These are phyloP conservation scores for Antennarius striatus DNA, from an alignment of 2,113 vertebrate genomes.

Conservation along the genomic window DNA sequence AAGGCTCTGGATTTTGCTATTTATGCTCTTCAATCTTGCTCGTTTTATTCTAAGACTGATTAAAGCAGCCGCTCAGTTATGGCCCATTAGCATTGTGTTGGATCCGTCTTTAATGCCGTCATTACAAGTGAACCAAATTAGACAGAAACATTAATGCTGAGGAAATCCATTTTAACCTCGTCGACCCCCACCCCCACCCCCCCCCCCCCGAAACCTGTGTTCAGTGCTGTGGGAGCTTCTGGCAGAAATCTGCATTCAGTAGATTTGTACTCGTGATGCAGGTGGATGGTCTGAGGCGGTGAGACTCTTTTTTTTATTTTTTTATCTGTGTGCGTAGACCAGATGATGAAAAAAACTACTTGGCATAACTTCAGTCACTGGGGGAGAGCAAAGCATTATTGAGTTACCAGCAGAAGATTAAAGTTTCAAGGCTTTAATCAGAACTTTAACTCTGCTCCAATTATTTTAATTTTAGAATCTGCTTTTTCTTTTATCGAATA, in stretches of 20 bases:
- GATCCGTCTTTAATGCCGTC: slow-evolving; percentile 31
- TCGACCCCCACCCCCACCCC: fast-evolving
- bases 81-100: slow-evolving; percentile 55
- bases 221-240: slow-evolving; percentile 32
- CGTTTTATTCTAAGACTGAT: slow-evolving; percentile 33
- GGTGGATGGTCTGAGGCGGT: slow-evolving; percentile 19
- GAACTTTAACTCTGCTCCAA: slow-evolving; percentile 4
- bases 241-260: slow-evolving; percentile 40
- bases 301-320: slow-evolving; percentile 15
- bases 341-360: slow-evolving; percentile 43
- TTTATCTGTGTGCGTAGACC: slow-evolving; percentile 50
- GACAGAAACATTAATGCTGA: slow-evolving; percentile 42
- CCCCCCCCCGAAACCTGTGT: slow-evolving; percentile 7
- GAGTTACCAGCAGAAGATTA: slow-evolving; percentile 33
- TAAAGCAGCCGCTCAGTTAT: slow-evolving; percentile 55
- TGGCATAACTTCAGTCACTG: slow-evolving; percentile 28
- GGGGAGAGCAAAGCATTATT: slow-evolving; percentile 12
- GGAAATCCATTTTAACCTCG: slow-evolving; percentile 35
- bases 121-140: slow-evolving; percentile 52
- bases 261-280: slow-evolving; percentile 39
- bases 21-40: slow-evolving; percentile 14
- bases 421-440: slow-evolving; percentile 29
- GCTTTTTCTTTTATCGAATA: slow-evolving; percentile 13
- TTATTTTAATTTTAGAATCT: slow-evolving; percentile 33
- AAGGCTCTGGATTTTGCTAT: background rate